phyloP scores from a whole-genome alignment of 2,113 vertebrate species.

The Hepsetus odoe region DNA sequence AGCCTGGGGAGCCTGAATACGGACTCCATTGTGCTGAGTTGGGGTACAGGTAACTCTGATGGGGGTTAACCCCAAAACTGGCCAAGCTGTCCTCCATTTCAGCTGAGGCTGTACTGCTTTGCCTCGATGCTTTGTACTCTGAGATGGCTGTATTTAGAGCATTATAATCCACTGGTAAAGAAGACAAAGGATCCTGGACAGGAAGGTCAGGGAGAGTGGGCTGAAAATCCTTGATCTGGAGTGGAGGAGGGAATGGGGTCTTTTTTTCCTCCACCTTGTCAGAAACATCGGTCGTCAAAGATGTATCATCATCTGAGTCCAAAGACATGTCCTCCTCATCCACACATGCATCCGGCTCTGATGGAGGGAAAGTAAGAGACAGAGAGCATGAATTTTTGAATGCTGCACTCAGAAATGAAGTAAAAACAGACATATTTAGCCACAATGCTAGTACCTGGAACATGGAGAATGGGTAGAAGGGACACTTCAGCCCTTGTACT shows the following conservation, averaged over 20 bases:
- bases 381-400: not conserved
- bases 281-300: conserved; percentile 75
- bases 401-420: not conserved
- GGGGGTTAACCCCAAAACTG: conserved; percentile 88
- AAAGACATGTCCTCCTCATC: conserved; percentile 97
- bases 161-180: conserved; percentile 60
- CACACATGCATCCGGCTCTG: conserved; percentile 75
- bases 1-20: conserved; percentile 69
- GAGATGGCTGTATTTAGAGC: conserved; percentile 73
- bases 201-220: conserved; percentile 72
- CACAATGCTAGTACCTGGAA: conserved; percentile 76
- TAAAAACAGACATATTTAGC: not conserved
- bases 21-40: conserved; percentile 69
- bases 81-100: conserved; percentile 67
- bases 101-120: conserved; percentile 53
- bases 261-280: conserved; percentile 64
- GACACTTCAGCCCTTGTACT: conserved; percentile 78
- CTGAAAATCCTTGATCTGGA: conserved; percentile 71
- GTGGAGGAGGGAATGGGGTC: conserved; percentile 70
- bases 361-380: conserved; percentile 40
- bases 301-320: conserved; percentile 90
- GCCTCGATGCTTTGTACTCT: conserved; percentile 72
- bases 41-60: conserved; percentile 89
- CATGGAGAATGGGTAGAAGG: conserved; percentile 69
- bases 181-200: conserved; percentile 25